Conservation (phyloP, 1,140 invertebrate genomes). For the Diabrotica undecimpunctata region DNA sequence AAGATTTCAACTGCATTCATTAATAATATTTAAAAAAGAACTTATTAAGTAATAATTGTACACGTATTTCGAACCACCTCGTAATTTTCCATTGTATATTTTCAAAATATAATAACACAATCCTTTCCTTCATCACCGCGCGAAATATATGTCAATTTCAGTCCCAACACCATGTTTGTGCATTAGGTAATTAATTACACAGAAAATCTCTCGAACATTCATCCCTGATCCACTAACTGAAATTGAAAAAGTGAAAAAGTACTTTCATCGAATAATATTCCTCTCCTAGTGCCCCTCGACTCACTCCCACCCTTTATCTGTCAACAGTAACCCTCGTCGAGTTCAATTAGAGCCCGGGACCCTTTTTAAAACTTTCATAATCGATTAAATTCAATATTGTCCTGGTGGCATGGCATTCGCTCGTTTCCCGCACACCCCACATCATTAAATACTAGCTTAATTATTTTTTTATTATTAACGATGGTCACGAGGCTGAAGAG, state of each 20-base stretch:
- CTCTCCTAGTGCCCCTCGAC: not conserved
- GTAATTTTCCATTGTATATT: no score
- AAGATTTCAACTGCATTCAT: no score
- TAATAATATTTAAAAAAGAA: no score
- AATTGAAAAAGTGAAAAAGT: constrained; percentile 3
- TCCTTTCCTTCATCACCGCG: no score
- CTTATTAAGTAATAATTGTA: no score
- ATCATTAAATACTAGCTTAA: constrained; percentile 3
- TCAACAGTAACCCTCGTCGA: constrained; percentile 1
- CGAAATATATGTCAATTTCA: no score
- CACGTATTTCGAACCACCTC: no score
- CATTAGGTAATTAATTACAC: constrained; percentile 1
- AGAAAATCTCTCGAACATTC: not conserved
- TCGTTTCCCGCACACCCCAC: constrained; percentile 1
- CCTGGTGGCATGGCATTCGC: not conserved
- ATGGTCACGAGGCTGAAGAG: not conserved
- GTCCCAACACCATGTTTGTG: not conserved
- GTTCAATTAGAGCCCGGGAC: constrained; percentile 1
- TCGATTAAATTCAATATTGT: constrained; percentile 3
- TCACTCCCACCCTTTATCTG: not conserved
- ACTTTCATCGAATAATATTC: not conserved
- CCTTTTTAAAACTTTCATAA: constrained; percentile 3
- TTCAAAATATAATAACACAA: no score
- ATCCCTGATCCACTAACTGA: not conserved
- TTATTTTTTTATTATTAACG: not conserved